phyloP scores from a whole-genome alignment of 1,140 invertebrate species.

The Lysiphlebus fabarum region DNA sequence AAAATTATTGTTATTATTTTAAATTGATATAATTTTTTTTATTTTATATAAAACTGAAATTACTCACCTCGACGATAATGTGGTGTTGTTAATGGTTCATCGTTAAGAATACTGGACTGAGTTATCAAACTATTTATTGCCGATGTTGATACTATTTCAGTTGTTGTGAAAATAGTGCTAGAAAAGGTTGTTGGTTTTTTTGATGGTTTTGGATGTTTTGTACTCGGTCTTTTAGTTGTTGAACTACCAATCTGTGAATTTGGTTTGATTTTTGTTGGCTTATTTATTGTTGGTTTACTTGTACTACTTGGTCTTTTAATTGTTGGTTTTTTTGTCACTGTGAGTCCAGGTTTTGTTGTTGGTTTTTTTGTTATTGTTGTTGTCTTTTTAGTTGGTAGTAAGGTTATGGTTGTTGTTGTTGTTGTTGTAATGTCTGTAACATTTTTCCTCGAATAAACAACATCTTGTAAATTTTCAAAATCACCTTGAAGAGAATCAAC shows the following conservation, averaged over 20 bases:
- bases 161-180: constrained; percentile 17
- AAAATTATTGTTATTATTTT: background rate
- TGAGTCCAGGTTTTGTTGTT: constrained; percentile 18
- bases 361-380: constrained; percentile 28
- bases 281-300: constrained; percentile 37
- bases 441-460: constrained; percentile 65
- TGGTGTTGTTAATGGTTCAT: constrained; percentile 19
- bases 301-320: constrained; percentile 47
- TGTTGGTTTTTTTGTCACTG: constrained; percentile 37
- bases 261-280: constrained; percentile 32
- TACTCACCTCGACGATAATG: constrained; percentile 42
- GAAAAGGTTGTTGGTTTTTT: constrained; percentile 39
- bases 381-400: constrained; percentile 54
- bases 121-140: constrained; percentile 11
- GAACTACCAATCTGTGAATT: constrained; percentile 28
- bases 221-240: constrained; percentile 25
- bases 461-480: constrained; percentile 74
- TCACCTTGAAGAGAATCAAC: constrained; percentile 77
- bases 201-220: constrained; percentile 43
- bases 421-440: constrained; percentile 25
- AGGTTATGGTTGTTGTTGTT: constrained; percentile 25
- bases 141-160: background rate
- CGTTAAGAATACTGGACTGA: constrained; percentile 26
- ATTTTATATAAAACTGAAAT: background rate
- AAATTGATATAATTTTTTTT: too few relatives aligned